These are phyloP conservation scores for Pachycephus smyrnensis DNA, from an alignment of 2,888 invertebrate genomes.

Conservation along the genomic window DNA sequence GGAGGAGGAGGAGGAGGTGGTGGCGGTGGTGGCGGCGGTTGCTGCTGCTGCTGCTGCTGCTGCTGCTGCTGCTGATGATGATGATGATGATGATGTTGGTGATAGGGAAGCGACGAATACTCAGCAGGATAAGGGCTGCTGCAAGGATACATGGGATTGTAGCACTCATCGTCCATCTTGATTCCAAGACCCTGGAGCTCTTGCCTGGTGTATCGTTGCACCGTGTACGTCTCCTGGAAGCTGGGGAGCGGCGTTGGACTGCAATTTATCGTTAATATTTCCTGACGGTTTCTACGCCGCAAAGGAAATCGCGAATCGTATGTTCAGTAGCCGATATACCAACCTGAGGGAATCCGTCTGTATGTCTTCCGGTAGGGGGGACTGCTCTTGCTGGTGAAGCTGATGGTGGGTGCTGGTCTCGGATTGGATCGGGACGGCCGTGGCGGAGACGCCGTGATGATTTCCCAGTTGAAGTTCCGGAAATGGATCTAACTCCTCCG, in stretches of 20 bases:
- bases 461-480: slow-evolving; percentile 73
- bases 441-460: slow-evolving; percentile 49
- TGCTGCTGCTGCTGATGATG: slow-evolving; percentile 32
- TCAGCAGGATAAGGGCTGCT: slow-evolving; percentile 52
- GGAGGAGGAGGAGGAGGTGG: slow-evolving; percentile 38
- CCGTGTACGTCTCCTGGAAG: slow-evolving; percentile 90
- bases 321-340: not conserved
- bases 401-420: slow-evolving; percentile 57
- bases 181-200: slow-evolving; percentile 76
- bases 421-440: slow-evolving; percentile 55
- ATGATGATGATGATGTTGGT: slow-evolving; percentile 47
- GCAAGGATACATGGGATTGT: slow-evolving; percentile 65
- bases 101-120: slow-evolving; percentile 50
- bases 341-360: slow-evolving; percentile 62
- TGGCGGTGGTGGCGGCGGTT: slow-evolving; percentile 41
- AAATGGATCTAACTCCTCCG: slow-evolving; percentile 81
- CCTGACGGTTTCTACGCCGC: slow-evolving; percentile 3
- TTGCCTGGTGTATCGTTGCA: slow-evolving; percentile 76
- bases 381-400: slow-evolving; percentile 41
- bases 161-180: slow-evolving; percentile 90
- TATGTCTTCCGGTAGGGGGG: slow-evolving; percentile 57
- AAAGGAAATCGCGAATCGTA: not conserved
- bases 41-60: slow-evolving; percentile 28
- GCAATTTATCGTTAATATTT: slow-evolving; percentile 18
- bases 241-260: slow-evolving; percentile 80